Conservation (phyloP, 2,113 vertebrate genomes). For the Galemys pyrenaicus region DNA sequence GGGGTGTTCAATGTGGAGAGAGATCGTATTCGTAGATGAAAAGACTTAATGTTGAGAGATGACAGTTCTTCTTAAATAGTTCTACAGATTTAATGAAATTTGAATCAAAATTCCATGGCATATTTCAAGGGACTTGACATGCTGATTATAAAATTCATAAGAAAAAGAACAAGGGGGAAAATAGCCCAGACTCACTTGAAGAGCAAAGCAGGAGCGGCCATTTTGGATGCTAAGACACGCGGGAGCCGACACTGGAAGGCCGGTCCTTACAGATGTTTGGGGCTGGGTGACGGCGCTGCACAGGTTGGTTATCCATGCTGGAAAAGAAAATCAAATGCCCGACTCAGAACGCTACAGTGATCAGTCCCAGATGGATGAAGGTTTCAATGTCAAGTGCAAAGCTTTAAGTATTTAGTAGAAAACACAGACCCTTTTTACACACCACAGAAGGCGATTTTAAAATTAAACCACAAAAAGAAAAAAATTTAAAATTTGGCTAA, state of each 20-base stretch:
- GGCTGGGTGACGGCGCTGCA: not conserved
- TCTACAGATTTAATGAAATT: not conserved
- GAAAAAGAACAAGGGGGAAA: not conserved
- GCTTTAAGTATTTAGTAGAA: conserved; percentile 46
- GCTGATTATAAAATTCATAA: conserved; percentile 17
- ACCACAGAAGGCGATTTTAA: not conserved
- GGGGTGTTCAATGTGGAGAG: not conserved
- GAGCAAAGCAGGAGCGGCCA: not conserved
- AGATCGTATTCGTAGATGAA: not conserved
- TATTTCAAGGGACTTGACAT: conserved; percentile 20
- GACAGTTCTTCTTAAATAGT: not conserved
- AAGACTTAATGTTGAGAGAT: not conserved
- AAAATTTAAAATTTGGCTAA: not conserved
- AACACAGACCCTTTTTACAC: conserved; percentile 6
- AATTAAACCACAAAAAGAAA: not conserved
- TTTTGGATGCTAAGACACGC: not conserved
- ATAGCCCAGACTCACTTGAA: not conserved
- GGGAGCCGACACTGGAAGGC: rapidly evolving
- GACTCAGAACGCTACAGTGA: not conserved
- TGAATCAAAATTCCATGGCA: not conserved
- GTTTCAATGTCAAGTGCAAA: conserved; percentile 15
- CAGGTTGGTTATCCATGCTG: not conserved
- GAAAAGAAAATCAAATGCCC: not conserved
- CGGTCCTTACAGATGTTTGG: not conserved
- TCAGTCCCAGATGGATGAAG: conserved; percentile 44